phyloP scores from a whole-genome alignment of 2,888 invertebrate genomes.

The Tetranychus truncatus region DNA sequence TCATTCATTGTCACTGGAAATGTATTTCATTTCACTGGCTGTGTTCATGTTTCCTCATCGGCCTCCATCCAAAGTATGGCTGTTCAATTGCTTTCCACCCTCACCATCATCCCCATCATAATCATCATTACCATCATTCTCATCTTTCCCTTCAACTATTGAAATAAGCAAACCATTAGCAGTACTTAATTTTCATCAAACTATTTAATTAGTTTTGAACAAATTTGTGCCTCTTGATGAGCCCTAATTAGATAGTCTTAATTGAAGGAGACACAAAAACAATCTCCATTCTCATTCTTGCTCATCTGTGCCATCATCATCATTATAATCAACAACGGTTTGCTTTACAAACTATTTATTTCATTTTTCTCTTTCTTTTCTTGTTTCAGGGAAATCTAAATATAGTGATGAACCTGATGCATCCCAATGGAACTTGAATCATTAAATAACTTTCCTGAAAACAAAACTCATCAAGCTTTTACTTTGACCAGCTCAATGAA shows the following conservation, averaged over 20 bases:
- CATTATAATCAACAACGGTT: no score
- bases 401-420: no score
- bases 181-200: neutral
- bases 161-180: neutral
- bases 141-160: neutral
- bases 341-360: no score
- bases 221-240: conserved; percentile 1
- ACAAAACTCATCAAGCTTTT: no score
- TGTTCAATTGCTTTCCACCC: neutral
- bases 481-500: no score
- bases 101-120: neutral
- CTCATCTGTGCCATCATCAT: no score
- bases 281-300: no score
- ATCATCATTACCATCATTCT: neutral
- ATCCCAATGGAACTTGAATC: no score
- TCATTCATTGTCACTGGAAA: no score
- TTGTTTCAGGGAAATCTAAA: no score
- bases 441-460: no score
- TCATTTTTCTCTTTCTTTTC: no score
- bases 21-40: neutral
- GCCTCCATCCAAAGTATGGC: neutral
- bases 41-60: neutral
- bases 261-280: neutral
- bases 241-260: neutral
- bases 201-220: neutral